Percentiles rank a stretch among this genome's conserved stretches.
These are phyloP conservation scores for Protophormia terraenovae DNA, from an alignment of 2,888 invertebrate genomes.

Conservation along the genomic window DNA sequence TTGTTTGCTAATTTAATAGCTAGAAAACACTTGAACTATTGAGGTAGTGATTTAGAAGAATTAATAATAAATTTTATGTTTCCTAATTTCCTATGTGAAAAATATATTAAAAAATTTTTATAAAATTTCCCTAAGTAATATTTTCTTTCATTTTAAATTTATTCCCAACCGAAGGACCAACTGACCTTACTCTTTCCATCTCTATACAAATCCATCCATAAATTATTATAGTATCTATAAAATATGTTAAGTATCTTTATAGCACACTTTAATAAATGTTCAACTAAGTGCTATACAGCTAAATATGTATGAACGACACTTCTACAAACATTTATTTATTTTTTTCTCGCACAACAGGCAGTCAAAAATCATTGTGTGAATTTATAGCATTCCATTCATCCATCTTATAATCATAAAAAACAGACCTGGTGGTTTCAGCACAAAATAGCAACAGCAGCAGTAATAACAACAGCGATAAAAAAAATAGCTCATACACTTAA, in stretches of 20 bases:
- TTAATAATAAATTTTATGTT: too few relatives aligned
- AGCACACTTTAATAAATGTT: conserved; percentile 44
- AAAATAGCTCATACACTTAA: too few relatives aligned
- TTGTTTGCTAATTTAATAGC: too few relatives aligned
- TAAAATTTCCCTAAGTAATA: too few relatives aligned
- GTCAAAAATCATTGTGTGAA: conserved; percentile 35
- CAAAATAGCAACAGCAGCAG: neutral
- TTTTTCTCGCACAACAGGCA: conserved; percentile 32
- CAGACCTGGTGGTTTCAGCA: conserved; percentile 42
- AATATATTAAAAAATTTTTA: too few relatives aligned
- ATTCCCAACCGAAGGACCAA: neutral
- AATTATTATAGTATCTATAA: neutral
- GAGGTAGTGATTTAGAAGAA: too few relatives aligned
- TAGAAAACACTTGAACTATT: too few relatives aligned
- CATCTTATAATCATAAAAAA: conserved; percentile 37
- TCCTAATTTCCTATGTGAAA: too few relatives aligned
- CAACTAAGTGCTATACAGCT: neutral
- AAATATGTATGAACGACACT: neutral
- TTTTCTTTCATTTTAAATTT: too few relatives aligned
- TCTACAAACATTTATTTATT: neutral
- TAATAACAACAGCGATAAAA: too few relatives aligned
- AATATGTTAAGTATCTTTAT: conserved; percentile 52
- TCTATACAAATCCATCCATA: neutral
- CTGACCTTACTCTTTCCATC: neutral
- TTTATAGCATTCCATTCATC: conserved; percentile 44